Base-by-base conservation (phyloP, 2,797 vertebrate genomes). In the Helicolenus hilgendorfi region DNA sequence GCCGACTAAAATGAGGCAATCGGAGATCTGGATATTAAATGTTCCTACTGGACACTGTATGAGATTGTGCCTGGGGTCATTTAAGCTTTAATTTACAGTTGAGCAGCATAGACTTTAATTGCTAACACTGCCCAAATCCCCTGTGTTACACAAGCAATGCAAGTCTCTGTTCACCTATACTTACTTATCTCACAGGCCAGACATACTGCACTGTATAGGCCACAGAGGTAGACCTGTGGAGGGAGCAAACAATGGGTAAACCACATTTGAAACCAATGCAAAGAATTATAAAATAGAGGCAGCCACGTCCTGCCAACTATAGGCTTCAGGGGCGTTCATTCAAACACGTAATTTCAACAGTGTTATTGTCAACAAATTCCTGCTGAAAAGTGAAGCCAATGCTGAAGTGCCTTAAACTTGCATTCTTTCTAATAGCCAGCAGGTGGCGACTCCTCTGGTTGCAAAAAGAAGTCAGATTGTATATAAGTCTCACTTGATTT, bases 1-100 rank as follows among this genome's bases (percentile, higher is more conserved):
- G 90, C 87, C 83, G 83, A 49, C 69, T 87, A 72, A 91, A 92
- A 95, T 86, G 88, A 93, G 82, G 91, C 84, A 89, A 89, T 95
- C 85, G 67, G 69, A 87, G 73, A 87, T 93, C 70, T 93, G 81
- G 74, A 94, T 89, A 94, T 93, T 92, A 93, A 90, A 92, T 77
- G 59, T 72, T 88, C 78, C 84, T 89, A 73, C 69, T 85, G 83
- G 83, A 83, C 83, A 77, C 83, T 81, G 79, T 83, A 74, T 79
- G 29, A 75, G 74, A 63, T 86, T 85, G 59, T 89, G 81, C 64
- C 69, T 14, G 1, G 49, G 83, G 87, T 92, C 81, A 87, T 92
- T 90, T 79, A 29, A 45, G 55, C 75, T 90, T 88, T 85, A 83
- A 92, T 93, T 94, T 92, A 91, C 85, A 92, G 86, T 68, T 77